Base-by-base conservation (phyloP, 2,113 vertebrate genomes). In the Platysternon megacephalum region DNA sequence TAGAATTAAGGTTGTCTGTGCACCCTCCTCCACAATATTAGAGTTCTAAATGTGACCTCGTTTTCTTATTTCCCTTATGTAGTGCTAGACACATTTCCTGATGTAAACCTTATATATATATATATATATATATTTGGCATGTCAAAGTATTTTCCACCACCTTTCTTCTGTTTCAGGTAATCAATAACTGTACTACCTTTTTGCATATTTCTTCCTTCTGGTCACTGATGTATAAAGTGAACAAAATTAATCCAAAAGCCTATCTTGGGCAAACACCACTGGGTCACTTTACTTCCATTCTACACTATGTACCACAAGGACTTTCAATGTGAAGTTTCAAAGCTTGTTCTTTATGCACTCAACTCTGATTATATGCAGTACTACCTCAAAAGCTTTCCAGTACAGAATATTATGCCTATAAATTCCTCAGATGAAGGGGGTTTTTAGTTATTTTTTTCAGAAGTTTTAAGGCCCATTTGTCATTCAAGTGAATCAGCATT, bases 71-170 rank as follows among this genome's bases (percentile, higher is more conserved):
- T 78, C 24, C 39, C 42, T 78, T 46, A 28, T 26, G 24, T 42
- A 28, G 39, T 78, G 26, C 39, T 46, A 76, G 74, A 46, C 42
- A 76, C 10, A 28, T 76, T 46, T 46, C 74, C 22, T 76, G 6
- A 14, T 76, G 24, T 76, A 76, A 76, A 46, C 24, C 24, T 76
- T 46, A 46, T 46, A 44, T n/a, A n/a, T n/a, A n/a, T n/a, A n/a
- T n/a, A n/a, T n/a, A n/a, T n/a, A n/a, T n/a, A n/a, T n/a, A n/a
- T n/a, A n/a, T n/a, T 89, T 76, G 84, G 2, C 16, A 56, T 5
- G 55, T 1, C 1, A n/a, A 0, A 65, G 24, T 55, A 3, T 81
- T 92, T 88, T 72, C 5, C 39, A 84, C 3, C 1, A 35, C 11
- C 29, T 1, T 22, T 84, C 51, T 90, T 79, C 9, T 82, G 80